A percentile compares a stretch with the other conserved stretches of the same genome.
phyloP scores from a whole-genome alignment of 1,140 invertebrate species.

The Drosophila navojoa region DNA sequence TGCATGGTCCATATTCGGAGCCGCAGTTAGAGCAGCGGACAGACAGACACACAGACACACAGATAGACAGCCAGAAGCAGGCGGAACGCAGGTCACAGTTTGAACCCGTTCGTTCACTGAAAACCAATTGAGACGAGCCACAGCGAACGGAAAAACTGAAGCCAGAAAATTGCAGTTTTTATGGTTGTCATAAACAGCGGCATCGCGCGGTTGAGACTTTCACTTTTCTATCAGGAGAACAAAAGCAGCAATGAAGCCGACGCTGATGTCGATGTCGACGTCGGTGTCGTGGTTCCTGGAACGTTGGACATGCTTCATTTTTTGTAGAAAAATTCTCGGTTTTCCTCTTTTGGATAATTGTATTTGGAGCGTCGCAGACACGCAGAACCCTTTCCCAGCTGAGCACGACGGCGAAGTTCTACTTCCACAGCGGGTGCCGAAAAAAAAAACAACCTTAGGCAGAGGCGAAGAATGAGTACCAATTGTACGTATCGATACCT shows the following conservation, averaged over 20 bases:
- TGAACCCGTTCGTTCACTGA: conserved; percentile 65
- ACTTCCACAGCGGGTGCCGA: conserved; percentile 62
- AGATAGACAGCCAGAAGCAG: conserved; percentile 1
- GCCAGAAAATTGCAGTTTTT: conserved; percentile 75
- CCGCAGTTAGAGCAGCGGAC: neutral
- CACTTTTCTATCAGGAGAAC: conserved; percentile 50
- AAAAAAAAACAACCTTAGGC: neutral
- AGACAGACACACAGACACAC: too few species aligned
- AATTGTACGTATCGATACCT: neutral
- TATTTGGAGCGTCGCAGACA: conserved; percentile 68
- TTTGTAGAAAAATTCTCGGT: conserved; percentile 46
- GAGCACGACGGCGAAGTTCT: conserved; percentile 51
- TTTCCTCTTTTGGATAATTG: conserved; percentile 58
- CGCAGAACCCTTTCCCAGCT: conserved; percentile 54
- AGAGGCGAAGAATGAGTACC: neutral
- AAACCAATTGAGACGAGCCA: conserved; percentile 15
- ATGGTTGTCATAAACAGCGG: conserved; percentile 71
- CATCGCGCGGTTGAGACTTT: conserved; percentile 58
- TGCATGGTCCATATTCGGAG: conserved; percentile 14
- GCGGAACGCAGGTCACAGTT: conserved; percentile 17
- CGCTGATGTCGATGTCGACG: neutral
- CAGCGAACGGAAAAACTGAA: conserved; percentile 33
- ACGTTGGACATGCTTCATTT: conserved; percentile 73
- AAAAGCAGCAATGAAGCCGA: neutral
- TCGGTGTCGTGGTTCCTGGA: conserved; percentile 46